Evolutionary conservation across 1,140 invertebrate species (phyloP).

Genomic region (Leguminivora glycinivorella): DNA sequence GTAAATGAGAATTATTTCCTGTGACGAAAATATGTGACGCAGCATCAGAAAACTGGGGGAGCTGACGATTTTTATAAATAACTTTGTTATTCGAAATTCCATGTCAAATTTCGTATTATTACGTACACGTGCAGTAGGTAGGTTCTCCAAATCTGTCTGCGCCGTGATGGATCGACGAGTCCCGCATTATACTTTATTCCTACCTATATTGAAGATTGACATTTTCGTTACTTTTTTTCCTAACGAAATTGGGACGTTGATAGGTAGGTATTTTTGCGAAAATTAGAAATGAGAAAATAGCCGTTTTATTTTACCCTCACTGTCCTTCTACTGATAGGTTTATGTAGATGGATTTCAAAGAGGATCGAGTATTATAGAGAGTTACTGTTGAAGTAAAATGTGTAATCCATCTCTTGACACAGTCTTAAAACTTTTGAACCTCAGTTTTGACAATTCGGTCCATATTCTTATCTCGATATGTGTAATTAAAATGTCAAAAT

Average conservation of each 20-base stretch:
- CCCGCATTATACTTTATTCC: slow-evolving; percentile 38
- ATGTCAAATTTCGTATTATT: slow-evolving; percentile 36
- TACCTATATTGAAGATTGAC: slow-evolving; percentile 42
- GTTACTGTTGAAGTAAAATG: too few relatives aligned
- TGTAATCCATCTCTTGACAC: too few relatives aligned
- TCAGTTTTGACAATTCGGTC: too few relatives aligned
- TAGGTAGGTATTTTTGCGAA: slow-evolving; percentile 40
- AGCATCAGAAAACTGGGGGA: too few relatives aligned
- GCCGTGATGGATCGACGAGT: slow-evolving; percentile 42
- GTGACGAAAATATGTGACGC: too few relatives aligned
- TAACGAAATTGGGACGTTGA: slow-evolving; percentile 9
- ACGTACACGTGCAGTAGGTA: slow-evolving; percentile 28
- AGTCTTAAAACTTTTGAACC: too few relatives aligned
- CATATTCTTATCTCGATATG: too few relatives aligned
- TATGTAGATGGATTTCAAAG: too few relatives aligned
- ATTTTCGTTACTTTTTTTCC: slow-evolving; percentile 44
- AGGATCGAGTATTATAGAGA: too few relatives aligned
- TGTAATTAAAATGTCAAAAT: too few relatives aligned
- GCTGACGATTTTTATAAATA: slow-evolving; percentile 1
- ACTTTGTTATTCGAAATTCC: not conserved
- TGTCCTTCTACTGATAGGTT: not conserved
- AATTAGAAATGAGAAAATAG: slow-evolving; percentile 36
- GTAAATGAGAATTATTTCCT: too few relatives aligned
- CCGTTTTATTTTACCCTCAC: slow-evolving; percentile 26
- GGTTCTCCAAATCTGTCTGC: slow-evolving; percentile 42